Base-by-base conservation (phyloP, 2,888 invertebrate genomes). In the Tanypteryx hageni region DNA sequence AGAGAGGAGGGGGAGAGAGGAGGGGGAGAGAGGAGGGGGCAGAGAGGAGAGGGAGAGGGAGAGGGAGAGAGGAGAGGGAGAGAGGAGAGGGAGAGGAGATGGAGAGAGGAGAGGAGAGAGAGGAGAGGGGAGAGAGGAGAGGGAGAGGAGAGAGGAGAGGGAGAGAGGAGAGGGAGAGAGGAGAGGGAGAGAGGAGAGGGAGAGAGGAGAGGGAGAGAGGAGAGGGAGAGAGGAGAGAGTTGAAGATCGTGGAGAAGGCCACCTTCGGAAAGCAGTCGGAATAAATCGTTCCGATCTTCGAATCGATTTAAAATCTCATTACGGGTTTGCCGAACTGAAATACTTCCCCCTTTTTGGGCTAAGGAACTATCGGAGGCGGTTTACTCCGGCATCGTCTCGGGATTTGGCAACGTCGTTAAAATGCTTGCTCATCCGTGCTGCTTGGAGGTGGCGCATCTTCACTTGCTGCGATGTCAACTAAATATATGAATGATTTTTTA, bases 231-330 rank as follows among this genome's bases (percentile, higher is more conserved):
- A 16, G 27, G 82, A 82, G 82, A 31, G 31, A 7, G 82, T 4
- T 44, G 82, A 82, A 44, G 31, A 44, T 44, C 82, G 7, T 82
- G 44, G 44, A 31, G 31, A 82, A 82, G 82, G 82, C 14, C 27
- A 31, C n/a, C 82, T 13, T 44, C 14, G 44, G 58, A 27, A 85
- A 85, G 59, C 57, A 85, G 59, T 27, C 86, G 61, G 31, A 86
- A 86, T 86, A 86, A 61, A 61, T 86, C 61, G 85, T 14, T 13
- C 27, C 85, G 27, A 85, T 61, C 61, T 61, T 59, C 27, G 85
- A 59, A 85, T 61, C 61, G 59, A 86, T 86, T 86, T 31, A 86
- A 86, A 86, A 86, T 86, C 61, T 61, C 86, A 86, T 31, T 61
- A 61, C 86, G 86, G 27, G 27, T 76, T 27, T 76, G 76, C 27